These are phyloP conservation scores for Gastrophysa polygoni DNA, from an alignment of 2,888 invertebrate genomes.

Conservation along the genomic window DNA sequence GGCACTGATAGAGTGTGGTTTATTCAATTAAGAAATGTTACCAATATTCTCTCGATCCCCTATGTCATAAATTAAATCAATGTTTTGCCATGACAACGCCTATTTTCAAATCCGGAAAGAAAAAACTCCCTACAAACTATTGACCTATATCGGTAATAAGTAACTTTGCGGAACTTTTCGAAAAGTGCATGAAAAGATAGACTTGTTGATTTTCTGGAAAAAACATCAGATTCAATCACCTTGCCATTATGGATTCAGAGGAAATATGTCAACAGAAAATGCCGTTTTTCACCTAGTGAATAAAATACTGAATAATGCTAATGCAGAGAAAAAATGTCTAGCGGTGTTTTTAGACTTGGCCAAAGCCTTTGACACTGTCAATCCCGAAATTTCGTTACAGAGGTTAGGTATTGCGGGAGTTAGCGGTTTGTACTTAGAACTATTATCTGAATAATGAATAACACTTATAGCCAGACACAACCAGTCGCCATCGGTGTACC, in stretches of 20 bases:
- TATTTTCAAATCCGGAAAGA: no score
- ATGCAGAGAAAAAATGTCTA: no score
- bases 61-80: background rate
- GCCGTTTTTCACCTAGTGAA: background rate
- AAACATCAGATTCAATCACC: slow-evolving; percentile 4
- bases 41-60: background rate
- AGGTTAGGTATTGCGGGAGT: background rate
- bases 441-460: background rate
- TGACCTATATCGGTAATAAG: slow-evolving; percentile 1
- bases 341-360: no score
- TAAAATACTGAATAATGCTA: no score
- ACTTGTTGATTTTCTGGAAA: slow-evolving; percentile 1
- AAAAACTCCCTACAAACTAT: no score
- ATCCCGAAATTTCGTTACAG: slow-evolving; percentile 1
- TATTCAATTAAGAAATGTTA: background rate
- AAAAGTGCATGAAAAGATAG: slow-evolving; percentile 7
- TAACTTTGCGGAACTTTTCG: background rate
- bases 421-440: background rate
- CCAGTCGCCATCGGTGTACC: no score
- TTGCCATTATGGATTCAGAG: no score
- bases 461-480: no score
- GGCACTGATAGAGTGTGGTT: slow-evolving; percentile 2
- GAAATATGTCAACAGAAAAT: slow-evolving; percentile 2
- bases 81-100: background rate
- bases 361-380: no score